Base-by-base conservation (phyloP, 2,888 invertebrate genomes). In the Lepas anatifera region DNA sequence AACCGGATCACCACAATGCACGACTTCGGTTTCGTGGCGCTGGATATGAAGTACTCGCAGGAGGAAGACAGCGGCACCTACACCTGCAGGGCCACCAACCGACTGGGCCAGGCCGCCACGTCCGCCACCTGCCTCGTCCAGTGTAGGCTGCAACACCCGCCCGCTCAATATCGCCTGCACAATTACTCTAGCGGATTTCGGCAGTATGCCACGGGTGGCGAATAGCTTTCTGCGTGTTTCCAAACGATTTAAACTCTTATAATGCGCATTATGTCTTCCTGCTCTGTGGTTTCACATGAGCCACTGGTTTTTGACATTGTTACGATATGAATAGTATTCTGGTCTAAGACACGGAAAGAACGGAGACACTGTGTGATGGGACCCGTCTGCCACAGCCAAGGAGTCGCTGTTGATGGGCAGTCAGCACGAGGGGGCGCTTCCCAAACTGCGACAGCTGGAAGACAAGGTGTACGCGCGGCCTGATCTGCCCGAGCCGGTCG, bases 11-110 rank as follows among this genome's bases (percentile, higher is more conserved):
- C 93, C 18, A 94, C 96, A 81, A 93, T 94, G 13, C 92, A 95
- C 78, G 97, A 94, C 81, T 98, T 99, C 79, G 98, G 98, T 63
- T 98, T 95, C 79, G 96, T 97, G 22, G 94, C 96, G 37, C 83
- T 99, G 71, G 98, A 99, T 78, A 95, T 99, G 75, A 87, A 95
- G 84, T 91, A 95, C 75, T 90, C 94, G 71, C 88, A 95, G 77
- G 92, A 96, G 16, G 98, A 98, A 79, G 98, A 99, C 82, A 90
- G 92, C 25, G 99, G 98, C 67, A 90, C 89, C 0, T 99, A 98
- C 79, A 96, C 95, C 0, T 93, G 95, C 79, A 87, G 93, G 77
- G 95, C 97, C 3, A 88, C 87, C 69, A 99, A 97, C 77, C 89
- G 89, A 69, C 84, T 92, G 27, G 98, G 98, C 52, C 92, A 95